Percentiles rank a stretch among this genome's conserved stretches.
Conservation (phyloP, 1,140 invertebrate species). For the Batillaria attramentaria region DNA sequence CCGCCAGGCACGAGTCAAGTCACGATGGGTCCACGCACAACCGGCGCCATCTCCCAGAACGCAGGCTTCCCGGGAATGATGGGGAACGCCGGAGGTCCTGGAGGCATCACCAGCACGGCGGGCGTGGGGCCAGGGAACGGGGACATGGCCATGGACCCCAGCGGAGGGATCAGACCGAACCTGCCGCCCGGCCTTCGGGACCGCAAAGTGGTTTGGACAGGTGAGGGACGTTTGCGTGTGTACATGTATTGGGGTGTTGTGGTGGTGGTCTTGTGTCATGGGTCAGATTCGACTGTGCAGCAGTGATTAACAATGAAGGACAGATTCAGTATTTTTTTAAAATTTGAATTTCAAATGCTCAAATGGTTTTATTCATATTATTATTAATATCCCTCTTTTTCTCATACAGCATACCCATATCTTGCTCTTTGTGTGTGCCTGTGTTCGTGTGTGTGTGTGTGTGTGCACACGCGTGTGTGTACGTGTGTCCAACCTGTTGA, state of each 20-base stretch:
- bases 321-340: too few relatives aligned
- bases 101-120: conserved; percentile 1
- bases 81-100: not conserved
- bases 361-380: too few relatives aligned
- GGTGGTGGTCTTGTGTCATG: too few relatives aligned
- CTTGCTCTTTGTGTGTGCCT: conserved; percentile 2
- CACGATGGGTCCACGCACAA: conserved; percentile 1
- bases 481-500: not conserved
- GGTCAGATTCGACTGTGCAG: too few relatives aligned
- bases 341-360: too few relatives aligned
- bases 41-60: too few relatives aligned
- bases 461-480: not conserved
- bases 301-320: too few relatives aligned
- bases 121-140: not conserved
- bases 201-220: conserved; percentile 51
- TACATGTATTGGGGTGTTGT: not conserved
- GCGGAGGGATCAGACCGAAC: conserved; percentile 14
- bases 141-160: conserved; percentile 17
- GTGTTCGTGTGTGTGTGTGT: conserved; percentile 8
- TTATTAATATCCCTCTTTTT: not conserved
- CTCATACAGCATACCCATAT: too few relatives aligned
- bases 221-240: conserved; percentile 20
- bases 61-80: not conserved
- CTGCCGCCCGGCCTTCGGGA: conserved; percentile 36
- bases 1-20: too few relatives aligned